Evolutionary conservation across 2,113 vertebrate species (phyloP), one percentile per base, ranked within the genome.

Genomic region (Rostratula benghalensis): DNA sequence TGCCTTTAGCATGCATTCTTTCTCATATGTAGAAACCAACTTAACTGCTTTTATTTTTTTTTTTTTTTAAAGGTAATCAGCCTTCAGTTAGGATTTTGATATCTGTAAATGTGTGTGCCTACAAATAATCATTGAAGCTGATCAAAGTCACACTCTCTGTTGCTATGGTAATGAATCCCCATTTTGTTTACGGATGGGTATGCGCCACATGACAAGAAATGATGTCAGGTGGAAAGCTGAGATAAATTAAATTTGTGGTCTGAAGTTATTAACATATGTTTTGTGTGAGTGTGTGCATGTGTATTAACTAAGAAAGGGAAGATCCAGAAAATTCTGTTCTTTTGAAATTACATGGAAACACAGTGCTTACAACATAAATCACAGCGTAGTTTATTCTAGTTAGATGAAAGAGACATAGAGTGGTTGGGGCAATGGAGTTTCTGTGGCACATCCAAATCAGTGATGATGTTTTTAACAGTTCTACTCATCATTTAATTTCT

Each of bases 61-160:
- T 95, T 50, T 56, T 53, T 56, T 14, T 70, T 39, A 39, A 39
- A 94, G 37, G 81, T 95, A 97, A 97, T 96, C 97, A 96, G 92
- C 92, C 91, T 90, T 97, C 90, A 94, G 91, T 96, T 95, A 94
- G 90, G 97, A 93, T 97, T 92, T 97, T 97, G 96, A 85, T 97
- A 96, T 97, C 97, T 98, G 94, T 97, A 89, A 97, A 97, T 4
- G 56, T 96, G 89, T 97, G 85, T 97, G 97, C 96, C 97, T 98
- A 97, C 97, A 97, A 98, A 97, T 98, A 97, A 98, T 98, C 97
- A 96, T 96, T 98, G 97, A 94, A 97, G 97, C 98, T 97, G 97
- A 98, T 98, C 97, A 98, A 97, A 98, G 98, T 97, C 97, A 97
- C 97, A 96, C 94, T 96, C 61, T 87, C 97, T 95, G 98, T 98